A percentile compares a stretch with the other conserved stretches of the same genome.
Evolutionary conservation across 2,888 invertebrate genomes (phyloP).

Genomic region (Elegia similella): DNA sequence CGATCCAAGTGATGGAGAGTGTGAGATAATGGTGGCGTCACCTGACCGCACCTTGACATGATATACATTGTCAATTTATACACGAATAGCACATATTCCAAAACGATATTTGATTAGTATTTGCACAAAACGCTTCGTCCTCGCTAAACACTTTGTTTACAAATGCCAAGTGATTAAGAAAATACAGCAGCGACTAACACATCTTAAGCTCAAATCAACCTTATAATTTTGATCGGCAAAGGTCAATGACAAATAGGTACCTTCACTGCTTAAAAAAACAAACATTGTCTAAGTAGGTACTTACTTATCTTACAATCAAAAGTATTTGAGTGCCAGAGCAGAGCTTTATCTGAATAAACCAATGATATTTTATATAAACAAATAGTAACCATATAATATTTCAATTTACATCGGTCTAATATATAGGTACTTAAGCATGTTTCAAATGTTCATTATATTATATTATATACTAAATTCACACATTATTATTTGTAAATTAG

Average conservation of each 20-base stretch:
- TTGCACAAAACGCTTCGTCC: not conserved
- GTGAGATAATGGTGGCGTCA: slow-evolving; percentile 75
- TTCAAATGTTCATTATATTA: too few relatives aligned
- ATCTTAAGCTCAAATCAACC: not conserved
- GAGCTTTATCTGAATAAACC: too few relatives aligned
- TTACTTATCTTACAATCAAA: not conserved
- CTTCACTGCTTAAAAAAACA: not conserved
- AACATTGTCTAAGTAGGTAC: not conserved
- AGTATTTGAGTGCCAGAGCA: not conserved
- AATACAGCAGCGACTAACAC: not conserved
- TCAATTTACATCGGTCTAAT: too few relatives aligned
- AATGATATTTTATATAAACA: not conserved
- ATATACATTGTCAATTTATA: slow-evolving; percentile 33
- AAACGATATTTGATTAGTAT: slow-evolving; percentile 1
- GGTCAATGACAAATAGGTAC: slow-evolving; percentile 9
- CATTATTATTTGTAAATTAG: not conserved
- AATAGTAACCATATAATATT: too few relatives aligned
- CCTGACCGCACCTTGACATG: slow-evolving; percentile 67
- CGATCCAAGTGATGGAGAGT: slow-evolving; percentile 51
- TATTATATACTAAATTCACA: too few relatives aligned
- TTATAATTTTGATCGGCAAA: not conserved
- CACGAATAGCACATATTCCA: slow-evolving; percentile 3
- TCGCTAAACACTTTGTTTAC: not conserved
- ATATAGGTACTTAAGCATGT: too few relatives aligned
- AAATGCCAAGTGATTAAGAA: not conserved